Conservation (phyloP, 2,797 vertebrate genomes). For the Chaetodon trifasciatus region DNA sequence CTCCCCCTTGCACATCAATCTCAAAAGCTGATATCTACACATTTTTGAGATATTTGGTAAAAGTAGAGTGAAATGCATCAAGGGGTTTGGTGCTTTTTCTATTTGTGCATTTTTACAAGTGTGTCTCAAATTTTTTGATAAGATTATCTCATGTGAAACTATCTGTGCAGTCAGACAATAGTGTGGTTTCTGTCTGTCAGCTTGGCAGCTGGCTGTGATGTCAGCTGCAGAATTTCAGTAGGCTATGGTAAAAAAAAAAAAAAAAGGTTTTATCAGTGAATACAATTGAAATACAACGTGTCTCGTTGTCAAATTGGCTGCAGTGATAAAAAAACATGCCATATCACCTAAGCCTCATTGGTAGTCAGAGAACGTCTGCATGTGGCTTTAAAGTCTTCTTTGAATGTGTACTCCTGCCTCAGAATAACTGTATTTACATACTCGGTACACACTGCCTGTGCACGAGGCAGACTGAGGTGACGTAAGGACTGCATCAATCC, state of each 20-base stretch:
- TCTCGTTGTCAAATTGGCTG: slow-evolving; percentile 3
- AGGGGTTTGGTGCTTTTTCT: not conserved
- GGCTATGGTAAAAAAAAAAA: not conserved
- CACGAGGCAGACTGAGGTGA: slow-evolving; percentile 70
- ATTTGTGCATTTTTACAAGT: too few species aligned
- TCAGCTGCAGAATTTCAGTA: not conserved
- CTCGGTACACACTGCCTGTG: slow-evolving; percentile 46
- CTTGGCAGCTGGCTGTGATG: not conserved
- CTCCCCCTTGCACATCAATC: too few species aligned
- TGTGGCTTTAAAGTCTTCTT: slow-evolving; percentile 13
- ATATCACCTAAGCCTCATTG: slow-evolving; percentile 6
- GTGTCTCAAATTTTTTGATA: too few species aligned
- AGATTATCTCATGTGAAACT: not conserved
- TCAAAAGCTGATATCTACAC: too few species aligned
- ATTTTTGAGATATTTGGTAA: not conserved
- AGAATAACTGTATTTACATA: slow-evolving; percentile 59
- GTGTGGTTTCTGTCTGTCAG: not conserved
- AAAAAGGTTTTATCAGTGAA: not conserved
- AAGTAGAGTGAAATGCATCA: not conserved
- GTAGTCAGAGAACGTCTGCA: not conserved
- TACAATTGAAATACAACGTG: not conserved
- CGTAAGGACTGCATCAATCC: slow-evolving; percentile 77
- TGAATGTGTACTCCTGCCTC: slow-evolving; percentile 34
- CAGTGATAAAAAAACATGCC: slow-evolving; percentile 6
- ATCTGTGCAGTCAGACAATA: not conserved